Base-by-base conservation (phyloP, 2,888 invertebrate genomes). In the Lagria hirta region DNA sequence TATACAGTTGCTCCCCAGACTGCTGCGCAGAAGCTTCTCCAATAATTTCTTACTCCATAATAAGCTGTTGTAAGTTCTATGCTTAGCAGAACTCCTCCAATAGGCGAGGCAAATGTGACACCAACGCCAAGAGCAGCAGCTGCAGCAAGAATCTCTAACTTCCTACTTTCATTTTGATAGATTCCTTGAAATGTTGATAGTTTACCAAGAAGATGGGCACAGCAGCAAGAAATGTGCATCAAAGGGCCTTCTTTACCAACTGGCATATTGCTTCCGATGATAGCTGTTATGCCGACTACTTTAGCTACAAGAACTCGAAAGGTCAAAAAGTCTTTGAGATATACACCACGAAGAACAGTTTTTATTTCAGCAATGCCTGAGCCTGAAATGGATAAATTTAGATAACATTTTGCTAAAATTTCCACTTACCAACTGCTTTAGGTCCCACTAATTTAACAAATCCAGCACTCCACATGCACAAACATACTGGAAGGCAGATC, bases 361-460 rank as follows among this genome's bases (percentile, higher is more conserved):
- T 98, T 98, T 88, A 97, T 95, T 75, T 97, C 96, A 34, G 96
- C 96, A 62, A 97, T 95, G 43, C 96, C 96, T 28, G 96, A 96
- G 51, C 96, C 92, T 90, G 7, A 10, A 5, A 1, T 7, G 6
- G 18, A 27, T 16, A 10, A 38, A 26, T 29, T 20, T 8, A n/a
- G 14, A 10, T 11, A 11, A n/a, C n/a, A n/a, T n/a, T n/a, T n/a
- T n/a, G 12, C 6, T 1, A 14, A 8, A 20, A n/a, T 4, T 17
- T 23, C 10, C 8, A 51, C 73, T 72, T 71, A 89, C 91, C 95
- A 66, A 94, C 92, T 59, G 94, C 93, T 72, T 96, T 95, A 1
- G 96, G 95, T 3, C 95, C 94, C 33, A 97, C 85, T 21, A 95
- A 82, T 68, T 95, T 93, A 4, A 94, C 94, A 73, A 96, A 93